Evolutionary conservation across 2,113 vertebrate species (phyloP).

Genomic region (Campylomormyrus numenius): DNA sequence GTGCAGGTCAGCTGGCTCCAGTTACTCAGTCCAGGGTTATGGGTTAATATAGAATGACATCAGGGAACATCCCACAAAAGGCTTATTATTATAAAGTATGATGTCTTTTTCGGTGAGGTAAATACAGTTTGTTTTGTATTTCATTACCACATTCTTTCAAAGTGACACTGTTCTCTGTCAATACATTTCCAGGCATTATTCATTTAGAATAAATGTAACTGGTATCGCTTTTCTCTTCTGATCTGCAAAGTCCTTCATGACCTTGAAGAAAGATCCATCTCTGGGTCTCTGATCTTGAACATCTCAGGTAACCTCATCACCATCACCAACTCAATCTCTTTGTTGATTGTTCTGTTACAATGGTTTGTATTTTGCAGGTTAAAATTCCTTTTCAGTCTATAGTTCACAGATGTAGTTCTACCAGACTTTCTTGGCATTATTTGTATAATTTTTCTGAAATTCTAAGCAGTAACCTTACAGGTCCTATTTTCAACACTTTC

Average conservation of each 20-base stretch:
- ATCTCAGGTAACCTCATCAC: background rate
- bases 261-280: background rate
- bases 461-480: too few species aligned
- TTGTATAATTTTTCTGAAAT: too few species aligned
- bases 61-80: background rate
- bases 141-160: background rate
- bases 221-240: background rate
- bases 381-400: background rate
- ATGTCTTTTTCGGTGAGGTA: background rate
- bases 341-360: background rate
- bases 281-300: background rate
- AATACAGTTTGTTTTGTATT: background rate
- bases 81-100: background rate
- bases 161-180: background rate
- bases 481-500: background rate
- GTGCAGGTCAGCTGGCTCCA: background rate
- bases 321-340: background rate
- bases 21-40: background rate
- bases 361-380: background rate
- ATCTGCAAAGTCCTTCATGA: background rate
- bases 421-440: too few species aligned
- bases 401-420: too few species aligned
- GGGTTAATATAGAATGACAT: background rate
- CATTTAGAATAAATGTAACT: background rate
- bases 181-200: background rate